Evolutionary conservation across 2,888 invertebrate genomes (phyloP).

Genomic region (Drosophila atripex): DNA sequence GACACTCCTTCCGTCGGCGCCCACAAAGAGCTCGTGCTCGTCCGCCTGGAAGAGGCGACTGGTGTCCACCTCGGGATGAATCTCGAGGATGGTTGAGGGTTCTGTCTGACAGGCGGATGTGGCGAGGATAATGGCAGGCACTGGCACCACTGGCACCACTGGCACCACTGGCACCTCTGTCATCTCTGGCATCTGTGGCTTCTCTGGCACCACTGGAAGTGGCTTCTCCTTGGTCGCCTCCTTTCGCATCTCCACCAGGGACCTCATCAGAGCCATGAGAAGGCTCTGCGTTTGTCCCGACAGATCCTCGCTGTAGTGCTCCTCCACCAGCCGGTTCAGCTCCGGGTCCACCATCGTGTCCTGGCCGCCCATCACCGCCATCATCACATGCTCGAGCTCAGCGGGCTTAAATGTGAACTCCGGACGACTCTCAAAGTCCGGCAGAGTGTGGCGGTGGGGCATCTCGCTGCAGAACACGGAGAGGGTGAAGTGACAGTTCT

Average conservation of each 20-base stretch:
- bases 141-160: background rate
- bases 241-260: slow-evolving; percentile 22
- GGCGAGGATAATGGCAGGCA: background rate
- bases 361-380: slow-evolving; percentile 44
- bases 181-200: no score
- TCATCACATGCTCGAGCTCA: slow-evolving; percentile 78
- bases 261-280: slow-evolving; percentile 34
- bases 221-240: background rate
- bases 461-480: slow-evolving; percentile 83
- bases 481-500: slow-evolving; percentile 82
- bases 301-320: slow-evolving; percentile 39
- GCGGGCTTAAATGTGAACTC: slow-evolving; percentile 78
- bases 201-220: no score
- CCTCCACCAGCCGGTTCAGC: slow-evolving; percentile 8
- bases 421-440: slow-evolving; percentile 75
- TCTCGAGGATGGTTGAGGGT: slow-evolving; percentile 26
- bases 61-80: slow-evolving; percentile 31
- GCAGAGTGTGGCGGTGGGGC: slow-evolving; percentile 80
- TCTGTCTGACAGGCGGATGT: slow-evolving; percentile 39
- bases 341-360: background rate
- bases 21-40: slow-evolving; percentile 36
- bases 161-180: background rate
- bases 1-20: slow-evolving; percentile 41
- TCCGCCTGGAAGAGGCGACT: slow-evolving; percentile 34
- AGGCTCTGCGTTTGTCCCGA: slow-evolving; percentile 18